Conservation (phyloP, 2,113 vertebrate genomes). For the Zosterops pallidus region DNA sequence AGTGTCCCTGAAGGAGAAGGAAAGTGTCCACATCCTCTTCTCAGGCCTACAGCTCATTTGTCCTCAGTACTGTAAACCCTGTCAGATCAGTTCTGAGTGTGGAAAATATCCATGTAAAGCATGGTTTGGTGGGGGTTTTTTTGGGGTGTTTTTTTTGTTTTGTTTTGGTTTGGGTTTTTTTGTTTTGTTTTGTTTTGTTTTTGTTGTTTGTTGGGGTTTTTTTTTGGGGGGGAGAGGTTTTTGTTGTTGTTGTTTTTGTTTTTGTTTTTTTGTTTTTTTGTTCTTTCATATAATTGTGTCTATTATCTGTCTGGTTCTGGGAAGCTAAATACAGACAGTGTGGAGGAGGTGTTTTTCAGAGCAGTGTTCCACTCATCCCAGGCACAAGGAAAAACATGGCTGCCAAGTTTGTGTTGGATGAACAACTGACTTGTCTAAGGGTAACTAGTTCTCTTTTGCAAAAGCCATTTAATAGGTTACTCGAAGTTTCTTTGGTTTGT, state of each 20-base stretch:
- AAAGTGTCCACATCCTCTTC: background rate
- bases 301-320: background rate
- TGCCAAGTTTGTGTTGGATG: background rate
- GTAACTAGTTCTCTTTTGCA: background rate
- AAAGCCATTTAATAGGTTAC: background rate
- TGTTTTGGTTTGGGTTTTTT: background rate
- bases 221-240: too few species aligned
- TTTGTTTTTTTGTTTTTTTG: background rate
- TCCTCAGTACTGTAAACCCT: background rate
- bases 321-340: background rate
- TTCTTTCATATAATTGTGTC: background rate
- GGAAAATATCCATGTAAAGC: background rate
- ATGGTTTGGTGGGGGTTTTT: too few species aligned
- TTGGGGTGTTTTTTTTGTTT: background rate
- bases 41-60: background rate
- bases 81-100: background rate
- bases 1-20: background rate
- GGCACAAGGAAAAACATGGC: background rate
- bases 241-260: background rate
- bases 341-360: background rate
- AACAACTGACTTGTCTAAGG: background rate
- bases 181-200: background rate
- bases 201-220: background rate
- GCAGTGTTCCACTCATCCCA: background rate
- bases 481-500: background rate